A percentile compares a stretch with the other conserved stretches of the same genome.
Evolutionary conservation across 2,113 vertebrate genomes (phyloP).

Genomic region (Erpornis zantholeuca): DNA sequence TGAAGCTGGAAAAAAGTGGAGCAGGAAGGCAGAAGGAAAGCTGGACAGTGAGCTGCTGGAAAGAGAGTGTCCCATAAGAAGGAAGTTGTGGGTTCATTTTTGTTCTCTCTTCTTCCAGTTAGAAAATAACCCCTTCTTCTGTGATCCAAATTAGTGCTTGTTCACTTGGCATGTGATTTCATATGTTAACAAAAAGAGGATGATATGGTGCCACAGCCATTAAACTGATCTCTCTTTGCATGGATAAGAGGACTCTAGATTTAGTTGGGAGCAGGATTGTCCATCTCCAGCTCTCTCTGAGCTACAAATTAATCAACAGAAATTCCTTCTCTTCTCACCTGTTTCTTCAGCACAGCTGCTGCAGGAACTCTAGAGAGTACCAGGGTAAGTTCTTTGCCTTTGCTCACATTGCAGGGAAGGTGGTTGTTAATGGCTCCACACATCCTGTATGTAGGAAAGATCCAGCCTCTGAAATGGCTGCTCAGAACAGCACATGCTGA

Average conservation of each 20-base stretch:
- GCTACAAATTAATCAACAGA: not conserved
- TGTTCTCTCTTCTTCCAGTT: not conserved
- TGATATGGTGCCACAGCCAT: not conserved
- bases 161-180: not conserved
- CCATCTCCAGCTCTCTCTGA: not conserved
- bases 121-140: not conserved
- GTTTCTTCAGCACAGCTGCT: not conserved
- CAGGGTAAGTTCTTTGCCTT: not conserved
- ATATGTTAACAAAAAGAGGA: fast-evolving
- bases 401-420: not conserved
- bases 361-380: not conserved
- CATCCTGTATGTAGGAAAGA: not conserved
- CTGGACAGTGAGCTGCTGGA: not conserved
- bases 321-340: not conserved
- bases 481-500: not conserved
- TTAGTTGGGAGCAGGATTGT: not conserved
- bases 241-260: not conserved
- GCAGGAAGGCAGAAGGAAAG: not conserved
- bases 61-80: not conserved
- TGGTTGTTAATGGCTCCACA: not conserved
- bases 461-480: not conserved
- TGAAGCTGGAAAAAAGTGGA: not conserved
- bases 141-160: not conserved
- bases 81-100: not conserved
- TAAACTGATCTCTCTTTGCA: not conserved